A percentile compares a stretch with the other conserved stretches of the same genome.
Conservation (phyloP, 92 coral and sea anemone genomes). For the Epizoanthus stellaris region DNA sequence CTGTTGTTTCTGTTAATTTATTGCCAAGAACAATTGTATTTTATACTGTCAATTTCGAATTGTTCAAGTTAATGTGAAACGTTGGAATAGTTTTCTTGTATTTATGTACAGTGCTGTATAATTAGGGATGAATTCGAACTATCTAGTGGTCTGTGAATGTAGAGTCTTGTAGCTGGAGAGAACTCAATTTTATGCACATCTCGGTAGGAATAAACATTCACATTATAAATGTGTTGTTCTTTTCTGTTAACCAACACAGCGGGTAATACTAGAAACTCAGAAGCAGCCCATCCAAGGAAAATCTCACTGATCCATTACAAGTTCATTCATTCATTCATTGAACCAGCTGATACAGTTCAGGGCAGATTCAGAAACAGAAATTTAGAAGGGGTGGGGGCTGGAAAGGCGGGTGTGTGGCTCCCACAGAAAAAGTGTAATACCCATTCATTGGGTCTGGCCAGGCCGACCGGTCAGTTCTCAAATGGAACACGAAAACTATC, state of each 20-base stretch:
- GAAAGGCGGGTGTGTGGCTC: no score
- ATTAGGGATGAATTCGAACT: background rate
- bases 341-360: no score
- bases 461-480: no score
- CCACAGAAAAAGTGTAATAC: no score
- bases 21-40: constrained; percentile 22
- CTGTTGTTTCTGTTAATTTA: constrained; percentile 29
- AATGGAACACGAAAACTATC: no score
- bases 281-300: no score
- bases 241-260: background rate
- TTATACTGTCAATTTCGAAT: constrained; percentile 25
- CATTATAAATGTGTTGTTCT: background rate
- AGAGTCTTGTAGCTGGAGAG: background rate
- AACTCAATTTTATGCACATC: constrained; percentile 1
- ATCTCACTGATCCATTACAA: no score
- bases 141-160: background rate
- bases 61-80: constrained; percentile 8
- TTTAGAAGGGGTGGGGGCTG: no score
- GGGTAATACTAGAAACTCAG: no score
- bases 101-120: constrained; percentile 24
- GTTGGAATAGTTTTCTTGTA: constrained; percentile 16
- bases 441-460: no score
- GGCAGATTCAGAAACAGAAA: no score
- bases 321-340: no score
- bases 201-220: constrained; percentile 14